A percentile compares a stretch with the other conserved stretches of the same genome.
Conservation (phyloP, 2,113 vertebrate genomes). For the Accipiter virgatus region DNA sequence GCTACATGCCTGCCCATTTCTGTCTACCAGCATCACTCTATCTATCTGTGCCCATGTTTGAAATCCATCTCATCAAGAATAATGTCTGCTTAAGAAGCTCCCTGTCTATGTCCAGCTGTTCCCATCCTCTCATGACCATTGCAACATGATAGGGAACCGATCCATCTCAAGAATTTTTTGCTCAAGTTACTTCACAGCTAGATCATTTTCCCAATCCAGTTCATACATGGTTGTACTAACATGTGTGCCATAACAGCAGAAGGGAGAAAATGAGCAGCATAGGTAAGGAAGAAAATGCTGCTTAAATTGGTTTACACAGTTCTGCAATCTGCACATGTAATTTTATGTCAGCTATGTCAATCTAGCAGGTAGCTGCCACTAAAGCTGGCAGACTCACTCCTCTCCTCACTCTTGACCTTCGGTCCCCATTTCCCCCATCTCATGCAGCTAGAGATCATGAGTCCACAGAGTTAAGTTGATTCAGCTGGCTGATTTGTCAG, state of each 20-base stretch:
- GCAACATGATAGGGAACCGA: not conserved
- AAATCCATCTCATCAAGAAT: not conserved
- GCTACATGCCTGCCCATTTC: not conserved
- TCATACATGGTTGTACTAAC: not conserved
- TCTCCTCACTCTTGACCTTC: not conserved
- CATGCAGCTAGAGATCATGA: not conserved
- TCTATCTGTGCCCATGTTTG: not conserved
- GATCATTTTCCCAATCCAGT: not conserved
- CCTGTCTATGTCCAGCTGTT: conserved; percentile 24
- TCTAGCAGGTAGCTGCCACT: not conserved
- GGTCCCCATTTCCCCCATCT: not conserved
- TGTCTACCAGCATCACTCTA: not conserved
- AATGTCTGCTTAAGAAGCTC: not conserved
- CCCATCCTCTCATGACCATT: not conserved
- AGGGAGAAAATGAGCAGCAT: not conserved
- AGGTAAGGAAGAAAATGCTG: not conserved
- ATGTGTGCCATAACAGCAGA: not conserved
- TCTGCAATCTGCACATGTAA: not conserved
- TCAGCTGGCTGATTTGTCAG: not conserved
- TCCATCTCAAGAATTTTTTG: conserved; percentile 26
- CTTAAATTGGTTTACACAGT: not conserved
- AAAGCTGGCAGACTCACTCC: not conserved
- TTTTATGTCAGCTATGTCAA: not conserved
- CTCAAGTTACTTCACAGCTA: conserved; percentile 25
- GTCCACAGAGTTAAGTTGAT: not conserved